Evolutionary conservation across 2,888 invertebrate species (phyloP).

Genomic region (Pachymerium ferrugineum): DNA sequence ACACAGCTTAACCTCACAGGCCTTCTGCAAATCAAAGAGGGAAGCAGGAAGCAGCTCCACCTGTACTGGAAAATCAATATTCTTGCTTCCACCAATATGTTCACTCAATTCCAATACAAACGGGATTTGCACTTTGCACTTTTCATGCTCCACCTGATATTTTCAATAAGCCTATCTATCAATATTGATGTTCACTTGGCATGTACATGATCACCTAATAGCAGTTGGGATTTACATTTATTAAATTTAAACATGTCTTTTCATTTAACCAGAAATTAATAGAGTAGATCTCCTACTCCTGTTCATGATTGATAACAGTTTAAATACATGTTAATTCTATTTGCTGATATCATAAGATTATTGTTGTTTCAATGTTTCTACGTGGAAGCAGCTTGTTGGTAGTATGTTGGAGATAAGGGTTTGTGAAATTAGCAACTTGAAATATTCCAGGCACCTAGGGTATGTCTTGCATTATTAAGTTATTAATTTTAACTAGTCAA

Average conservation of each 20-base stretch:
- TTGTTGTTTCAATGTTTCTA: no score
- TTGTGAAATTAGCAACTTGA: no score
- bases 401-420: no score
- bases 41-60: background rate
- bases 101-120: slow-evolving; percentile 23
- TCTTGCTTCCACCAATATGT: background rate
- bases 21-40: slow-evolving; percentile 24
- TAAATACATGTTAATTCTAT: no score
- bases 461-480: no score
- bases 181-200: slow-evolving; percentile 2
- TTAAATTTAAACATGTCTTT: background rate
- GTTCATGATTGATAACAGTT: no score
- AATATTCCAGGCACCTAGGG: no score
- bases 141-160: background rate
- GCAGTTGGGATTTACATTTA: background rate
- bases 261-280: no score
- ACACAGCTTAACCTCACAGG: slow-evolving; percentile 19
- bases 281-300: no score
- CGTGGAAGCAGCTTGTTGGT: no score
- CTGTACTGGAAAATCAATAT: slow-evolving; percentile 21
- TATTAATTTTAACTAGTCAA: no score
- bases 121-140: slow-evolving; percentile 23
- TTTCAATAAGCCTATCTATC: slow-evolving; percentile 7
- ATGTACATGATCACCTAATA: background rate
- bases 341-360: no score